Base-by-base conservation (phyloP, 2,113 vertebrate species). In the Macroglossus sobrinus region DNA sequence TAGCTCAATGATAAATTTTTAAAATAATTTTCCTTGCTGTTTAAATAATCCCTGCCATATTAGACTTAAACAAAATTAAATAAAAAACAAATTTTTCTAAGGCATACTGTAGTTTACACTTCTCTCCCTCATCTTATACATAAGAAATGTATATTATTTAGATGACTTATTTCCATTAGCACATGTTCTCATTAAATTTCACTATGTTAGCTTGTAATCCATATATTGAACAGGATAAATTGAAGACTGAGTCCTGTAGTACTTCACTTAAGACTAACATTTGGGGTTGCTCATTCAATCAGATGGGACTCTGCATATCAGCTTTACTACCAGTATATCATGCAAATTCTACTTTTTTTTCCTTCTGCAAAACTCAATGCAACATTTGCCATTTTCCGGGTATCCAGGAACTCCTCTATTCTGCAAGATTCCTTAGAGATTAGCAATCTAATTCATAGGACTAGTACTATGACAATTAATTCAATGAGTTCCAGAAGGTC, bases 1-100 rank as follows among this genome's bases (percentile, higher is more conserved):
- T 80, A 87, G 69, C 86, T 91, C 85, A 89, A 61, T 91, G 74
- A 94, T 78, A 61, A 21, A 81, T 91, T 93, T 93, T 28, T 8
- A 47, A 66, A 82, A 84, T 47, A 5, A 71, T 24, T 91, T 79
- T 95, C 91, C 68, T 84, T 84, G 74, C 50, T 79, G 79, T 79
- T 91, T 96, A 91, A 93, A 79, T 18, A 79, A 72, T 80, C 45
- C 94, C 59, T 87, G n/a, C 14, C 24, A 33, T 79, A 69, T 79
- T 40, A 80, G 6, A 89, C n/a, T 59, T 74, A 79, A 61, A 75
- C 35, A 84, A 43, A 80, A 59, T 64, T 84, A 21, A 79, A 84
- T 45, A 68, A 82, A 9, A 93, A 74, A 45, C 28, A 55, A 7
- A n/a, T 55, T 79, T 93, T 95, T 85, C 43, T 71, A 89, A 95